A percentile compares a stretch with the other conserved stretches of the same genome.
Conservation (phyloP, 2,113 vertebrate species). For the Synchiropus splendidus region DNA sequence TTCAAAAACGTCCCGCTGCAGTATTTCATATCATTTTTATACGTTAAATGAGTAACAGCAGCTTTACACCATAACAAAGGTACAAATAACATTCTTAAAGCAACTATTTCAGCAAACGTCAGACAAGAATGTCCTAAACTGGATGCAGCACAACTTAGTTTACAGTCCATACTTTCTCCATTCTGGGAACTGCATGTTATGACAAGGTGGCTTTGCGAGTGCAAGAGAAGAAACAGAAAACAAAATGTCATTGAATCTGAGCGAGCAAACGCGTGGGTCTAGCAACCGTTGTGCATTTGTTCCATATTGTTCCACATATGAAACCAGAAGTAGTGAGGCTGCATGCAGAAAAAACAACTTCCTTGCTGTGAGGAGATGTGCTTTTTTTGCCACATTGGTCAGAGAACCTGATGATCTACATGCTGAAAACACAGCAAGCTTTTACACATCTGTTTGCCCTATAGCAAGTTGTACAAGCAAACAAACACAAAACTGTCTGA, state of each 20-base stretch:
- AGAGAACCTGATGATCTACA: conserved; percentile 26
- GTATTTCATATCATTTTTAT: no score
- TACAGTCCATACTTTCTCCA: background rate
- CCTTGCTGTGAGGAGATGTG: background rate
- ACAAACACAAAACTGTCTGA: conserved; percentile 8
- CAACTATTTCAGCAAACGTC: no score
- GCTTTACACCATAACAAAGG: no score
- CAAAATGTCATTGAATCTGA: background rate
- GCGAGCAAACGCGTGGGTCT: background rate
- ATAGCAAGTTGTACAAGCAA: conserved; percentile 22
- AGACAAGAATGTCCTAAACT: no score
- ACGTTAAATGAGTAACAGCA: no score
- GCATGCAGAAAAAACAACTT: conserved; percentile 6
- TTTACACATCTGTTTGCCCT: background rate
- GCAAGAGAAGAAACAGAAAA: conserved; percentile 2
- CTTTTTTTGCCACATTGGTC: conserved; percentile 2
- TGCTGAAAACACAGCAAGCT: conserved; percentile 14
- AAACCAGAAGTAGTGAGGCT: conserved; percentile 6
- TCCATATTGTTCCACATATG: background rate
- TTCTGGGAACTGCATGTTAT: conserved; percentile 8
- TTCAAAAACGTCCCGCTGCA: no score
- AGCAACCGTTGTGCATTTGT: background rate
- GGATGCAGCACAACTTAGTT: no score
- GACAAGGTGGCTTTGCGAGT: conserved; percentile 1
- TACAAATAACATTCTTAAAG: no score